Base-by-base conservation (phyloP, 2,888 invertebrate genomes). In the Melieria omissa region DNA sequence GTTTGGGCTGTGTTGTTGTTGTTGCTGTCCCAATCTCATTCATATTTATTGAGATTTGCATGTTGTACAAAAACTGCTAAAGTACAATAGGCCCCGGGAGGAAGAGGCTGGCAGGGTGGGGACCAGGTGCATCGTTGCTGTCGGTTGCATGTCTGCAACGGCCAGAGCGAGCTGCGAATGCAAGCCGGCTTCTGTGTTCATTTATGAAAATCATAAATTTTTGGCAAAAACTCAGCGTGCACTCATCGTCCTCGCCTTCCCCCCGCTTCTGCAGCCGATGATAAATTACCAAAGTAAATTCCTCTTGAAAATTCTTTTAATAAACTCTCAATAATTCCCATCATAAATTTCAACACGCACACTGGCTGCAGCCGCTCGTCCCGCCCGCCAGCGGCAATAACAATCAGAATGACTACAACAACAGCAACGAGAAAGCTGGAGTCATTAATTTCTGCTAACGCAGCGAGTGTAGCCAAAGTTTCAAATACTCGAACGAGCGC, bases 1-100 rank as follows among this genome's bases (percentile, higher is more conserved):
- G 29, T 29, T 29, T 29, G 29, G 29, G 29, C 29, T 29, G 29
- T 29, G 1, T 16, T 16, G 1, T 16, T 16, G 29, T 29, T 29
- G 29, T 29, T 29, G 29, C 29, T 29, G 29, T 29, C 29, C 29
- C 29, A 29, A 82, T 82, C 58, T 58, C 58, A 58, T 58, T 58
- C 58, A 58, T 58, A 82, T 81, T 81, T 82, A 80, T 81, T 79
- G 80, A 74, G 77, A 80, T 82, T 82, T 81, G 82, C 82, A 82
- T 81, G 79, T 77, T 29, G 29, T 29, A 29, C 29, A 29, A 29
- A 29, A 29, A 29, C 29, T 29, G 29, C 29, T 29, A 29, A 29
- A 29, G 29, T 29, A 29, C 29, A 29, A 29, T 29, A 29, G 29
- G 29, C 29, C 29, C 29, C 29, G 29, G 1, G 29, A 29, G 29